Base-by-base conservation (phyloP, 2,888 invertebrate species). In the Hirtodrosophila histrioides region DNA sequence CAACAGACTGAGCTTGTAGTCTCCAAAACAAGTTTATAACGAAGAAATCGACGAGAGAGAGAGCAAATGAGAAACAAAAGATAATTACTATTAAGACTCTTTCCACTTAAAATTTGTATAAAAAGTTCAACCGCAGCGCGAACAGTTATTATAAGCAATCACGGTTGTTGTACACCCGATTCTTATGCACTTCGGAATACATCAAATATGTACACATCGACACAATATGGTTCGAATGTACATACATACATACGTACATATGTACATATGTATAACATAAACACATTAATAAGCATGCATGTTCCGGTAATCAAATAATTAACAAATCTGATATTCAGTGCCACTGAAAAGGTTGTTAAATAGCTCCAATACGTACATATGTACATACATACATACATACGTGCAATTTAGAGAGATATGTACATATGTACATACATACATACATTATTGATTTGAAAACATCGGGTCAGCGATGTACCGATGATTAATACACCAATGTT, bases 51-150 rank as follows among this genome's bases (percentile, higher is more conserved):
- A 35, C 29, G 40, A 43, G 10, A 44, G 41, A 44, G 36, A 54
- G 58, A 51, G 69, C 41, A 69, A 75, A 65, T 44, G 37, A 50
- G 55, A 71, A 58, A 62, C 48, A 69, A 43, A 69, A 60, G 49
- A 78, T 78, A 66, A 78, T 53, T 73, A 58, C 67, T 51, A 53
- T 66, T 58, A 72, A 67, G 62, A 60, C 45, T 56, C 57, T 61
- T 67, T 55, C 43, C 62, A 62, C 66, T 63, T 64, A 45, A 67
- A 61, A 53, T 48, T 50, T 43, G 53, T 73, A 56, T 44, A 37
- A 62, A 60, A 56, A 37, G 17, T 36, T 54, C n/a, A 48, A 66
- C 49, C 37, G 31, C 39, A 54, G 37, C 24, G 23, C 54, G 44
- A 43, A 37, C 45, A 56, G 50, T 51, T 43, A 33, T 46, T 39